A percentile compares a stretch with the other conserved stretches of the same genome.
phyloP scores from a whole-genome alignment of 2,113 vertebrate genomes.

The Heterotis niloticus region DNA sequence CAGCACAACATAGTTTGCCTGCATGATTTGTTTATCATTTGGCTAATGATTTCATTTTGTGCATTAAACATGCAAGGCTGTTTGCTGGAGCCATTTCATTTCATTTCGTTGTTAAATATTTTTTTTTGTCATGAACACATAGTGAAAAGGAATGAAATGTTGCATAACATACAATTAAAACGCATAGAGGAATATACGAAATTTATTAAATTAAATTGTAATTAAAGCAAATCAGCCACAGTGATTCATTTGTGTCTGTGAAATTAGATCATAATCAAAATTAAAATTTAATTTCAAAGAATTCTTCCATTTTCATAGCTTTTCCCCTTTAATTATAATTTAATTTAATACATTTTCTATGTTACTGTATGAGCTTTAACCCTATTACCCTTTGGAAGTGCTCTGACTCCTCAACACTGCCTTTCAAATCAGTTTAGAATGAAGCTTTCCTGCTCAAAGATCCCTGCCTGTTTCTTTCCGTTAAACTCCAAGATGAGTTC shows the following conservation, averaged over 20 bases:
- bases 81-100: neutral
- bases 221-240: too few species aligned
- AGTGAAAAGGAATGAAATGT: too few species aligned
- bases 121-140: neutral
- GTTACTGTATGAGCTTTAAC: neutral
- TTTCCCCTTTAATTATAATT: too few species aligned
- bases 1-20: neutral
- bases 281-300: too few species aligned
- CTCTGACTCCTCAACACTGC: neutral
- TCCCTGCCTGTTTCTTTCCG: neutral
- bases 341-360: neutral
- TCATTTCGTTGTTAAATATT: neutral
- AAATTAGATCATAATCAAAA: too few species aligned
- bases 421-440: neutral
- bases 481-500: neutral
- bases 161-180: too few species aligned
- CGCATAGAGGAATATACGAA: too few species aligned
- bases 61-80: neutral
- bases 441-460: neutral
- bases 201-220: too few species aligned
- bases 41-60: constrained; percentile 8
- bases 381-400: neutral
- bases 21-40: constrained; percentile 7
- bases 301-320: too few species aligned
- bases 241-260: too few species aligned